These are phyloP conservation scores for Drosophila sechellia DNA, from an alignment of 1,140 invertebrate species.

Conservation along the genomic window DNA sequence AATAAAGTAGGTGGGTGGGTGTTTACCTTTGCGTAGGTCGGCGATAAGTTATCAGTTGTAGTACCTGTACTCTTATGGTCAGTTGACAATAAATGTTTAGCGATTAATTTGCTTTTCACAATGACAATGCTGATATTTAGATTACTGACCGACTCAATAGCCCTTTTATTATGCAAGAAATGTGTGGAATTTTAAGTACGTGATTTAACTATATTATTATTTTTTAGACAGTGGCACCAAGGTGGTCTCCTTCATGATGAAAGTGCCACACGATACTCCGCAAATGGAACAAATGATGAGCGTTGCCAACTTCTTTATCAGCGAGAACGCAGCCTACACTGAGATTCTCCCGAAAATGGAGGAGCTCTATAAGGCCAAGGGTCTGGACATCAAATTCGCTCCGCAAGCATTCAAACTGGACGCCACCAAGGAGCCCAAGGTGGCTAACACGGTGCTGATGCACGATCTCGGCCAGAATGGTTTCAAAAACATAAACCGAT, in stretches of 20 bases:
- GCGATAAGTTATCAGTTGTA: constrained; percentile 1
- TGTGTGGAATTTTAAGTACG: not conserved
- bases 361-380: constrained; percentile 59
- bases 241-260: constrained; percentile 66
- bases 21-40: not conserved
- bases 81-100: constrained; percentile 4
- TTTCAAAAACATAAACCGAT: constrained; percentile 86
- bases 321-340: constrained; percentile 59
- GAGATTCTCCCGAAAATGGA: constrained; percentile 67
- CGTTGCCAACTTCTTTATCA: constrained; percentile 57
- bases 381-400: constrained; percentile 52
- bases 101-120: constrained; percentile 6
- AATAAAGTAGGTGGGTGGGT: constrained; percentile 1
- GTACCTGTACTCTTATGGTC: constrained; percentile 1
- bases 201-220: not conserved
- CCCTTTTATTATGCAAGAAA: not conserved
- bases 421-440: constrained; percentile 33
- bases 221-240: constrained; percentile 56
- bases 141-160: constrained; percentile 1
- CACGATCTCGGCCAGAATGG: constrained; percentile 85
- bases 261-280: constrained; percentile 54
- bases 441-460: constrained; percentile 73
- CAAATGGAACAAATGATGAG: constrained; percentile 63
- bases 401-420: constrained; percentile 49
- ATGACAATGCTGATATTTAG: not conserved